Conservation (phyloP, 2,888 invertebrate genomes). For the Homarus gammarus region DNA sequence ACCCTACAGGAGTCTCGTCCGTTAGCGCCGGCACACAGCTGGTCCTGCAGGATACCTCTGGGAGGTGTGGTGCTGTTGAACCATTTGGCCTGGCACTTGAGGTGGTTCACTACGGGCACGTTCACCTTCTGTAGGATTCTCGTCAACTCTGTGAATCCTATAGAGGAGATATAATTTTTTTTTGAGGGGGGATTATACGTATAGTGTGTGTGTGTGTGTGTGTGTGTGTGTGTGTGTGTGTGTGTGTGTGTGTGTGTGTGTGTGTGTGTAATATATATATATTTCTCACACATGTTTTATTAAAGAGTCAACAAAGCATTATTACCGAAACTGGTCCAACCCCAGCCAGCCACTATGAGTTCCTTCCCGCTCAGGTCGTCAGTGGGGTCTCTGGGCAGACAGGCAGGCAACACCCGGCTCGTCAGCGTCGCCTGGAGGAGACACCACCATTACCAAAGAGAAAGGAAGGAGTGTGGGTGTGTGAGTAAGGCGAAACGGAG, state of each 20-base stretch:
- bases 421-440: constrained; percentile 66
- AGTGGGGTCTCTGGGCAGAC: constrained; percentile 41
- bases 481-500: too few species aligned
- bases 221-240: too few species aligned
- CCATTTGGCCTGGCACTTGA: constrained; percentile 13
- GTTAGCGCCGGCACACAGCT: constrained; percentile 63
- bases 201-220: too few species aligned
- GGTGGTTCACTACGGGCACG: constrained; percentile 32
- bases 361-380: constrained; percentile 2
- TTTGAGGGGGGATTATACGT: not conserved
- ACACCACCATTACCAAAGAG: too few species aligned
- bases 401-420: constrained; percentile 64
- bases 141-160: not conserved
- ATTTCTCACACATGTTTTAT: too few species aligned
- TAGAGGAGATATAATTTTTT: not conserved
- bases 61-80: constrained; percentile 5
- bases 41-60: constrained; percentile 55
- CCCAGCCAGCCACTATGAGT: constrained; percentile 55
- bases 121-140: constrained; percentile 51
- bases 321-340: constrained; percentile 27
- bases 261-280: constrained; percentile 1
- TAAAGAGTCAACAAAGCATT: too few species aligned
- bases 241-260: too few species aligned
- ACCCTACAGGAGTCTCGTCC: constrained; percentile 64
- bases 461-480: too few species aligned